Base-by-base conservation (phyloP, 2,113 vertebrate genomes). In the Silurus asotus region DNA sequence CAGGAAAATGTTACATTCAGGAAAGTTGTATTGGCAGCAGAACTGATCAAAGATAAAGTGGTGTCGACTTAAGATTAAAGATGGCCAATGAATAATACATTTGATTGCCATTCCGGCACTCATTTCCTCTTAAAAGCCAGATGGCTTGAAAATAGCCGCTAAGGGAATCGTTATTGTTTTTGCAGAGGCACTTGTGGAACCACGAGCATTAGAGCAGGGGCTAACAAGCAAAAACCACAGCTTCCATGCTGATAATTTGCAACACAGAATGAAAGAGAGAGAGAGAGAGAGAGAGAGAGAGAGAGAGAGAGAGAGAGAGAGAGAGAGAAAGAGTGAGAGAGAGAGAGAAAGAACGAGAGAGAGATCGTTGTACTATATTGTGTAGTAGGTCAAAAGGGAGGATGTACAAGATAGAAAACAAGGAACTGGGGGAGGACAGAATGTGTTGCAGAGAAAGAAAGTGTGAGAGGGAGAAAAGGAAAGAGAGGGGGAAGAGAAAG, bases 61-160 rank as follows among this genome's bases (percentile, higher is more conserved):
- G n/a, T 28, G 17, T 49, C 20, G 37, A 37, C 20, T 61, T 81
- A 74, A 10, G 9, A 67, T 62, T 48, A 51, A 51, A 75, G 51
- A 25, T 59, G 11, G 8, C 45, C 11, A 13, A 84, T 86, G 72
- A 82, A 88, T 86, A 83, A 88, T 79, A 15, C 20, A 88, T 64
- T 17, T 20, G 37, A 56, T 25, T 59, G 13, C 28, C 75, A 82
- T 55, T 61, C 23, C 55, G 13, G 25, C n/a, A 59, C 62, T 58
- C 64, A 55, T 62, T 84, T 86, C 58, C 28, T 61, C 48, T 81
- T 80, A 28, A 64, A 72, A 79, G 53, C 88, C 20, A 14, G 51
- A 88, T 77, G 59, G 37, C 49, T 25, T 79, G 80, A 15, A 75
- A 25, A 13, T 15, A 13, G 49, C 48, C n/a, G 49, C 51, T 70